Percentiles rank a stretch among this genome's conserved stretches.
Evolutionary conservation across 2,797 vertebrate genomes (phyloP).

Genomic region (Macroramphosus scolopax): DNA sequence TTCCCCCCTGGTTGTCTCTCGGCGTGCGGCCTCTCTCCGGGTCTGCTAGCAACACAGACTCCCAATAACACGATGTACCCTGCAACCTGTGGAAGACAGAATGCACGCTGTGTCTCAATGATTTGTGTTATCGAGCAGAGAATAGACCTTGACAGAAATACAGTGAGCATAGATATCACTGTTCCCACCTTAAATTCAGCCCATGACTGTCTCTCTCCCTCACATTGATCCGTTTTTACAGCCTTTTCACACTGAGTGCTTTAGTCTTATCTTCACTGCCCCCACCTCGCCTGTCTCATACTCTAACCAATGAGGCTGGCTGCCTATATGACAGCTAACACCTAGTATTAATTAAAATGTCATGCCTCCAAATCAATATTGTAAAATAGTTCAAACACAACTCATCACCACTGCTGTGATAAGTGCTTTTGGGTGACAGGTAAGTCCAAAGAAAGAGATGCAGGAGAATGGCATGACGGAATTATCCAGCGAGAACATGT

Average conservation of each 20-base stretch:
- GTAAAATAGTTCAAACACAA: constrained; percentile 79
- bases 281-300: constrained; percentile 69
- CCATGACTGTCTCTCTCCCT: constrained; percentile 65
- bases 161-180: constrained; percentile 64
- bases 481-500: constrained; percentile 71
- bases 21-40: constrained; percentile 36
- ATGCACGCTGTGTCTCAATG: constrained; percentile 62
- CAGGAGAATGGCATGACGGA: constrained; percentile 71
- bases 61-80: constrained; percentile 45
- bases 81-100: constrained; percentile 66
- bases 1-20: constrained; percentile 67
- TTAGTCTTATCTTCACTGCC: constrained; percentile 67
- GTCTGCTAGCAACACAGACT: constrained; percentile 47
- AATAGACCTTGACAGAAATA: constrained; percentile 70
- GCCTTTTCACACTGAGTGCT: constrained; percentile 72
- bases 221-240: constrained; percentile 69
- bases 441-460: constrained; percentile 74
- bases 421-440: constrained; percentile 78
- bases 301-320: constrained; percentile 62
- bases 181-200: constrained; percentile 60
- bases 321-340: constrained; percentile 73
- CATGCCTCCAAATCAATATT: constrained; percentile 79
- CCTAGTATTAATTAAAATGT: constrained; percentile 80
- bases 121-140: constrained; percentile 64
- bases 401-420: constrained; percentile 71